Base-by-base conservation (phyloP, 2,888 invertebrate species). In the Conistra vaccinii region DNA sequence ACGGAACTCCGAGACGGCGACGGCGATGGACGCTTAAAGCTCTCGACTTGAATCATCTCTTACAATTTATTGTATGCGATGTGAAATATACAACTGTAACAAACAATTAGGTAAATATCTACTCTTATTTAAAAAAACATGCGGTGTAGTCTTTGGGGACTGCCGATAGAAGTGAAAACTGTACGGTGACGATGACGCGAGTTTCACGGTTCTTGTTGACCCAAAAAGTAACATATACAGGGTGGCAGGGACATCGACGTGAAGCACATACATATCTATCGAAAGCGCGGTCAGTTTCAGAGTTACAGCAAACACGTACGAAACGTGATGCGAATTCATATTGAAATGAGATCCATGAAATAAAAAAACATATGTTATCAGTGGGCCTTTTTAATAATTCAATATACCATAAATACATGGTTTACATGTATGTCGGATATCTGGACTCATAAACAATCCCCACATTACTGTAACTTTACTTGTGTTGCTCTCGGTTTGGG, bases 1-100 rank as follows among this genome's bases (percentile, higher is more conserved):
- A 96, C 94, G 35, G 96, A 95, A 81, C 94, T 95, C 66, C 96
- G 93, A 17, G 96, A 95, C 23, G 96, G 96, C 42, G 96, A 96
- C 29, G 96, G 96, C 61, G 96, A 96, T n/a, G 96, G 93, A 55
- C 95, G 93, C 86, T 96, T 96, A 81, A 92, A 94, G 78, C 91
- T 92, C 65, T 96, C 96, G 79, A 95, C 93, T 92, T 96, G 95
- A 91, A 95, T 95, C 96, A 96, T 96, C 73, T 80, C 92, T 88
- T 66, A 67, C 39, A 57, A 68, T 76, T 85, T 80, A 73, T 84
- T 85, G 60, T 55, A 66, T 65, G 75, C n/a, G 62, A 65, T 81
- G 76, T 81, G 67, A 60, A 72, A 55, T 55, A 72, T 53, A 63
- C n/a, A 69, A 69, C 85, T 85, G 84, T 26, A 84, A 87, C 82